Percentiles rank a stretch among this genome's conserved stretches.
Conservation (phyloP, 2,888 invertebrate genomes). For the Tetranychus truncatus region DNA sequence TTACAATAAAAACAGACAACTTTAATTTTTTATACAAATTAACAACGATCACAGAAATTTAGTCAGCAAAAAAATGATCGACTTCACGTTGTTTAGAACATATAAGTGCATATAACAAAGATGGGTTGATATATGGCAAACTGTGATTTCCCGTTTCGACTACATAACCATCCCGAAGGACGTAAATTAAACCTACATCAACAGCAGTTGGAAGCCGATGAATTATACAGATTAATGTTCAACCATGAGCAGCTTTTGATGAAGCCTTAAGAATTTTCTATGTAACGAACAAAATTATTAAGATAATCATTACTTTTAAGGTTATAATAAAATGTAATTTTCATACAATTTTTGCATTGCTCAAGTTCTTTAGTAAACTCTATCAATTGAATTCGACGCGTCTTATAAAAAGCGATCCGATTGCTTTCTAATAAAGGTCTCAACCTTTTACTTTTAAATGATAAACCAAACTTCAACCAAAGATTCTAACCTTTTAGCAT, state of each 20-base stretch:
- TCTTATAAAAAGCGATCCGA: no score
- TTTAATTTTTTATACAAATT: no score
- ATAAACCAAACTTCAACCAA: no score
- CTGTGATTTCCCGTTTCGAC: slow-evolving; percentile 60
- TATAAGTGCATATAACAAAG: slow-evolving; percentile 56
- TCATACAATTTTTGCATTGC: slow-evolving; percentile 37
- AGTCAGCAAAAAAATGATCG: slow-evolving; percentile 12
- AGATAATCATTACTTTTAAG: slow-evolving; percentile 13
- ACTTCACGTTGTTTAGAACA: slow-evolving; percentile 58
- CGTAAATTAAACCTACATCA: slow-evolving; percentile 88
- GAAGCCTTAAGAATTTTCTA: slow-evolving; percentile 79
- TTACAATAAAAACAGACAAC: no score
- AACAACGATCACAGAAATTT: not conserved
- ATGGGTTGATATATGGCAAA: slow-evolving; percentile 44
- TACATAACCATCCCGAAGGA: slow-evolving; percentile 57
- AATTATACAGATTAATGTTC: slow-evolving; percentile 92
- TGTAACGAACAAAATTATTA: slow-evolving; percentile 14
- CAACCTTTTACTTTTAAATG: no score
- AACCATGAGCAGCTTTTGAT: slow-evolving; percentile 57
- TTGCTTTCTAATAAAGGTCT: no score
- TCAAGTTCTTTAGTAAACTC: no score
- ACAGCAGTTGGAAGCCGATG: slow-evolving; percentile 90
- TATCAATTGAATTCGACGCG: no score
- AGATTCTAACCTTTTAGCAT: no score
- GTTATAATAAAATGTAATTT: slow-evolving; percentile 11